Evolutionary conservation across 64 coral and sea anemone species (phyloP).

Genomic region (Trachythela sp.): DNA sequence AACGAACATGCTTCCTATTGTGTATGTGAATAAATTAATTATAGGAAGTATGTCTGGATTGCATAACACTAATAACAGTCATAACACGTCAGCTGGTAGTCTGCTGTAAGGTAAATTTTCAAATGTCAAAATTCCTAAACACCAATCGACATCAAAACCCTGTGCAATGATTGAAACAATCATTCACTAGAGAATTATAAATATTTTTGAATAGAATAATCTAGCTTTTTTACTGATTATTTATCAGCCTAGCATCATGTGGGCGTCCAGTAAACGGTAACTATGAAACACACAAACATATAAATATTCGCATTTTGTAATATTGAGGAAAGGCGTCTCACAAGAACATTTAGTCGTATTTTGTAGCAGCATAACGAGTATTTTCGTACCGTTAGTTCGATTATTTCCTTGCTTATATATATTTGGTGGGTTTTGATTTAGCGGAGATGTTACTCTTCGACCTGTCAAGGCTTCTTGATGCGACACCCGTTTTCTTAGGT

Average conservation of each 20-base stretch:
- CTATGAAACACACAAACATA: background rate
- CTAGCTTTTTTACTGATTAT: background rate
- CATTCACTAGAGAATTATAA: too few relatives aligned
- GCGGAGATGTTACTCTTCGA: background rate
- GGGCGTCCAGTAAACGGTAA: background rate
- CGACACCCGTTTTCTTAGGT: constrained; percentile 90
- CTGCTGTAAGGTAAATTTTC: too few relatives aligned
- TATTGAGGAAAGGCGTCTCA: too few relatives aligned
- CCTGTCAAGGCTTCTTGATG: constrained; percentile 96
- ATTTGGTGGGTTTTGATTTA: background rate
- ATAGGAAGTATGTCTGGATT: background rate
- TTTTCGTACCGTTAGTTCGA: background rate
- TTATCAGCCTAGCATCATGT: background rate
- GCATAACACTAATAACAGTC: too few relatives aligned
- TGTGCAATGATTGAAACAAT: too few relatives aligned
- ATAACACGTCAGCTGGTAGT: too few relatives aligned
- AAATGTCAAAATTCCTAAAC: too few relatives aligned
- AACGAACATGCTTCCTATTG: background rate
- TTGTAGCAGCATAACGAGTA: too few relatives aligned
- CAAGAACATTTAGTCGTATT: too few relatives aligned
- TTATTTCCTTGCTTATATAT: background rate
- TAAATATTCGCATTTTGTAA: background rate
- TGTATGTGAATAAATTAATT: background rate
- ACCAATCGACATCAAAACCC: too few relatives aligned
- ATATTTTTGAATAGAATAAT: background rate